Evolutionary conservation across 1,140 invertebrate genomes (phyloP), one percentile per base, ranked within the genome.

Genomic region (Phymorhynchus buccinoides): DNA sequence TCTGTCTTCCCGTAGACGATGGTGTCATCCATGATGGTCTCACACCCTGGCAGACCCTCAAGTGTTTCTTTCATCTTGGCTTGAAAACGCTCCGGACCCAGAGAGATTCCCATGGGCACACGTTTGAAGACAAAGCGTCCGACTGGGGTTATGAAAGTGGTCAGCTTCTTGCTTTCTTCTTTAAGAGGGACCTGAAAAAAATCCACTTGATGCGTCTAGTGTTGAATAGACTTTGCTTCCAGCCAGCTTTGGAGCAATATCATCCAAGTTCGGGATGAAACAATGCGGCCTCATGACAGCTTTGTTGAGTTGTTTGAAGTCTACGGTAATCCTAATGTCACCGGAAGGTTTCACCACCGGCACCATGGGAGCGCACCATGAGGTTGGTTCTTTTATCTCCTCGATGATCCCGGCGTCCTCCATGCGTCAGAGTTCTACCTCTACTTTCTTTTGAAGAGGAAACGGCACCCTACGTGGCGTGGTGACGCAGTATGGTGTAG

Each of bases 71-170:
- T 66, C 68, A 90, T 86, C 16, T 71, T 84, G 27, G 78, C 68
- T 27, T 86, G 71, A 37, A 88, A 90, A 16, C 86, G 80, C 84
- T 89, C 88, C 18, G 86, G 80, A 18, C 73, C 86, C 18, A 56
- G 77, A 4, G 85, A 83, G 6, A 94, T 88, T 18, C 93, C 93
- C 88, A 94, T 94, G 16, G 93, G 93, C n/a, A 94, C 81, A 44
- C 93, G 86, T 56, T 88, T 85, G 86, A 92, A 93, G 66, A 87
- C 87, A 80, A 86, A 94, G 35, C 90, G 77, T 27, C 91, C 94
- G 91, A 93, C 94, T 14, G 93, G 93, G 3, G 87, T 88, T 32
- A 89, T 89, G 83, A 89, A 89, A 0, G 88, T 86, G n/a, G 88
- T 89, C 1, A 88, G 48, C 37, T 83, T 44, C 30, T 35, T 66